Base-by-base conservation (phyloP, 2,113 vertebrate genomes). In the Myiozetetes cayanensis region DNA sequence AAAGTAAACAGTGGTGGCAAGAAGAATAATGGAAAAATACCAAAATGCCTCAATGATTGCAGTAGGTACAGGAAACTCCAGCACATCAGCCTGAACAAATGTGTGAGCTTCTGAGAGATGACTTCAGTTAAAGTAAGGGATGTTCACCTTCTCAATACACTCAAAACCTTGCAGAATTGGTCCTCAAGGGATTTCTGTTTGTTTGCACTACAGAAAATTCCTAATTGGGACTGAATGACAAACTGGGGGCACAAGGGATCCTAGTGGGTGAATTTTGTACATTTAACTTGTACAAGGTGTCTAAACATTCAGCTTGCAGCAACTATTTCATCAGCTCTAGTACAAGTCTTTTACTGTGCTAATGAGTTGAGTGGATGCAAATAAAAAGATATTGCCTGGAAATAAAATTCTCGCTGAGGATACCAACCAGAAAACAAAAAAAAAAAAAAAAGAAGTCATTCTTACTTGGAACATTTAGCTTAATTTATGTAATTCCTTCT, bases 271-370 rank as follows among this genome's bases (percentile, higher is more conserved):
- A 66, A 78, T 92, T 83, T 43, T 70, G 37, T n/a, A 86, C n/a
- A 50, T 88, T 79, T 85, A 85, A 74, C 53, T 91, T 73, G 78
- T 87, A 87, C 77, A 90, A 44, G 43, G 46, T 52, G 14, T 61
- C 49, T 81, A 86, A 94, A 91, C 41, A 73, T 73, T 85, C 70
- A 91, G 52, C 87, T 81, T 85, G 39, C 41, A 96, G 75, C 78
- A 86, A 93, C 92, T 95, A 94, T 88, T 94, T 94, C 72, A 94
- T 86, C 68, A 91, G 23, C 12, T 74, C 3, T 71, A 89, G 46
- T 39, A 91, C 28, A 77, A 66, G 46, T 62, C 62, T 85, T 68
- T 41, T 80, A 31, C 19, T 67, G 23, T 30, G 71, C 56, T 93
- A 89, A 95, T 78, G 90, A 91, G 62, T 59, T 37, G 35, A 79